Conservation (phyloP, 2,888 invertebrate genomes). For the Patella caerulea region DNA sequence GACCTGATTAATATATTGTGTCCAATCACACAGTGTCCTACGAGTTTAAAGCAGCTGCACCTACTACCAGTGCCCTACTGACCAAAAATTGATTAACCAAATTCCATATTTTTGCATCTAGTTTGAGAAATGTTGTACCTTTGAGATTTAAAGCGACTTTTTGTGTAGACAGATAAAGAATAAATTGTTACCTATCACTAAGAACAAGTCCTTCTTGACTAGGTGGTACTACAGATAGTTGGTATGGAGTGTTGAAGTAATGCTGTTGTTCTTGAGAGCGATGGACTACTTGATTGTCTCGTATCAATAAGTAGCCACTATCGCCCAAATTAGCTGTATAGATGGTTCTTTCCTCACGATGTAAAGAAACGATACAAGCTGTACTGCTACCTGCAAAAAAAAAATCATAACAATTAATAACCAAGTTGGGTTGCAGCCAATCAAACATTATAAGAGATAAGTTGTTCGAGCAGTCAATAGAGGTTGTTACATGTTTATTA, state of each 20-base stretch:
- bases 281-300: conserved; percentile 79
- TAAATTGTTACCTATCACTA: conserved; percentile 82
- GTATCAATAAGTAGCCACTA: conserved; percentile 91
- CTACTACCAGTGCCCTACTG: no score
- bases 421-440: neutral
- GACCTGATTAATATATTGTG: no score
- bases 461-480: no score
- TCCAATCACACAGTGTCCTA: no score
- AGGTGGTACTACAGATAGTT: conserved; percentile 93
- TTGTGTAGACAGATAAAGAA: neutral
- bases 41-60: no score
- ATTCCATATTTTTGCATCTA: no score
- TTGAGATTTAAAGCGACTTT: neutral
- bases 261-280: conserved; percentile 97
- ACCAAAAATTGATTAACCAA: no score
- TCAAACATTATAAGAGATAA: no score
- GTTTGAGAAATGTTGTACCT: neutral
- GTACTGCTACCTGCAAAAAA: conserved; percentile 88
- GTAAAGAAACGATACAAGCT: conserved; percentile 94
- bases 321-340: conserved; percentile 99
- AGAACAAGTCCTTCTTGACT: conserved; percentile 85
- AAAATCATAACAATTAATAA: conserved; percentile 5
- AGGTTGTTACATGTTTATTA: no score
- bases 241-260: conserved; percentile 99
- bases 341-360: conserved; percentile 89